These are phyloP conservation scores for Sterrhoptilus dennistouni DNA, from an alignment of 2,113 vertebrate species.

Conservation along the genomic window DNA sequence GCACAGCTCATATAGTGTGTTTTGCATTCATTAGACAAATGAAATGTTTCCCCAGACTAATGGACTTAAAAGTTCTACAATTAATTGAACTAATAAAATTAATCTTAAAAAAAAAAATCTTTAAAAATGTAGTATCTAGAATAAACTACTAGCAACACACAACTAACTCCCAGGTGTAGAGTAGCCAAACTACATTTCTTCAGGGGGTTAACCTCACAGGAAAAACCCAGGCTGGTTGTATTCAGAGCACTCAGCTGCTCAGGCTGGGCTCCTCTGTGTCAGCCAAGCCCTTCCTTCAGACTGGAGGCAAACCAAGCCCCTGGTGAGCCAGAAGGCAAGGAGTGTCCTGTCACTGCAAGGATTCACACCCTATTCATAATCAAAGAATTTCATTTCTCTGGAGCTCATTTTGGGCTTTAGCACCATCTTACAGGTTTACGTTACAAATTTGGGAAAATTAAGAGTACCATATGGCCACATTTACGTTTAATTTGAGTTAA, in stretches of 20 bases:
- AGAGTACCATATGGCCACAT: slow-evolving; percentile 9
- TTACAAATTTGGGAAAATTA: not conserved
- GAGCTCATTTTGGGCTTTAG: not conserved
- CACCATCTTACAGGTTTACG: not conserved
- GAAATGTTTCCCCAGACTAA: not conserved
- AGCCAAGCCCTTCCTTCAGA: not conserved
- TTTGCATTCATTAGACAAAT: not conserved
- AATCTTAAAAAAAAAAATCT: not conserved
- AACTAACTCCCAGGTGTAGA: not conserved
- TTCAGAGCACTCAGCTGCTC: not conserved
- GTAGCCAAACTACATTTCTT: not conserved
- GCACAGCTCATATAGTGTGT: not conserved
- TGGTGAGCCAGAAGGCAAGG: not conserved
- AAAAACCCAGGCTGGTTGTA: not conserved
- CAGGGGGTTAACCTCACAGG: not conserved
- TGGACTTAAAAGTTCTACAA: not conserved
- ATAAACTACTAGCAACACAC: not conserved
- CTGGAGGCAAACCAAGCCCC: not conserved
- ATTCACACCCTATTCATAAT: fast-evolving
- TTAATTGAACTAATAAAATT: not conserved
- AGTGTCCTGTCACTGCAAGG: not conserved
- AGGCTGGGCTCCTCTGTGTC: not conserved
- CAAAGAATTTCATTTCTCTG: not conserved
- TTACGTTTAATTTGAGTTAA: not conserved
- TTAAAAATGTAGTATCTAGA: not conserved